Percentiles rank a stretch among this genome's conserved stretches.
Evolutionary conservation across 2,888 invertebrate genomes (phyloP).

Genomic region (Aphodius sticticus): DNA sequence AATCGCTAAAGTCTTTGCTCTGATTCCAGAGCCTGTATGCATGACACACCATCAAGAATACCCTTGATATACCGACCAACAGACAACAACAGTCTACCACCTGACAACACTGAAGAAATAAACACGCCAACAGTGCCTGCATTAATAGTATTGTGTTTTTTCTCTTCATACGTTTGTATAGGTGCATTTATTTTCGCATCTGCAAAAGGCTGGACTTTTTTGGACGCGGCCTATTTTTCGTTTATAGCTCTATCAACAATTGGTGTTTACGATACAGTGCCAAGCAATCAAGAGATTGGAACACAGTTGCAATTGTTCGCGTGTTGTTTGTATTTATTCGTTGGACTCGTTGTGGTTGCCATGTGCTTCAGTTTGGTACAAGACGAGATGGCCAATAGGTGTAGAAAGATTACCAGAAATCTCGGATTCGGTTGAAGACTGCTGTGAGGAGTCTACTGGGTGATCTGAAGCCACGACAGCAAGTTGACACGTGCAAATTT

Average conservation of each 20-base stretch:
- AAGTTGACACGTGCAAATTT: neutral
- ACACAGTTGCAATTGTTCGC: slow-evolving; percentile 79
- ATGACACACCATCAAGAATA: slow-evolving; percentile 77
- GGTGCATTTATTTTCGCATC: slow-evolving; percentile 81
- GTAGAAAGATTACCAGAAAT: slow-evolving; percentile 74
- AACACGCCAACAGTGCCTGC: slow-evolving; percentile 66
- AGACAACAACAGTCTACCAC: slow-evolving; percentile 55
- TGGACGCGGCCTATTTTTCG: slow-evolving; percentile 85
- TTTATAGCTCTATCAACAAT: slow-evolving; percentile 86
- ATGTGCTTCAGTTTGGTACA: slow-evolving; percentile 87
- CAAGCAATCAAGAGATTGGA: slow-evolving; percentile 59
- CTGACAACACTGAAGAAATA: slow-evolving; percentile 29
- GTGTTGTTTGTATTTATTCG: slow-evolving; percentile 80
- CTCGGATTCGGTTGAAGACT: slow-evolving; percentile 63
- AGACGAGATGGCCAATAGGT: slow-evolving; percentile 78
- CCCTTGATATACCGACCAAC: slow-evolving; percentile 73
- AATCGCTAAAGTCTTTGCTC: neutral
- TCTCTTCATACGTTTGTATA: slow-evolving; percentile 76
- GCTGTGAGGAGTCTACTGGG: neutral
- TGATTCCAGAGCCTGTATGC: slow-evolving; percentile 61
- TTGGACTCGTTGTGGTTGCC: slow-evolving; percentile 82
- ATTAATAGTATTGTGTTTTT: slow-evolving; percentile 70
- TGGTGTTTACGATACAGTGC: slow-evolving; percentile 81
- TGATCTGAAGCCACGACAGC: neutral
- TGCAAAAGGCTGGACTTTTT: slow-evolving; percentile 83